Evolutionary conservation across 2,113 vertebrate genomes (phyloP).

Genomic region (Phylloscopus whistleri): DNA sequence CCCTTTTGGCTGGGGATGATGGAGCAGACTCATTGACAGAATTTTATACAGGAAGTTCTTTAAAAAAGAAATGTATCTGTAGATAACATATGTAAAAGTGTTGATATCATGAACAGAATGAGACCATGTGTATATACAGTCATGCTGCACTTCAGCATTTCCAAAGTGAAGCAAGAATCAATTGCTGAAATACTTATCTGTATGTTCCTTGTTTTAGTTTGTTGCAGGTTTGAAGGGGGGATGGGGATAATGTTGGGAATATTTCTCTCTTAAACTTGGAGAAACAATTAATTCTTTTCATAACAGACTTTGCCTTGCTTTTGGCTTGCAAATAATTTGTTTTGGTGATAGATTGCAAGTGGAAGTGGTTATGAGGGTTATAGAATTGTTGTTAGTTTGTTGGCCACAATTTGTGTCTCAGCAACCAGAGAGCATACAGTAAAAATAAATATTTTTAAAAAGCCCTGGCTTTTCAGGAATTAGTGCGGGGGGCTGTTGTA

Average conservation of each 20-base stretch:
- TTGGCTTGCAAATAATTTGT: background rate
- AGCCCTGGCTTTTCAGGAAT: background rate
- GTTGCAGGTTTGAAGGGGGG: background rate
- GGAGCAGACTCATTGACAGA: background rate
- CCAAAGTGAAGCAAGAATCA: background rate
- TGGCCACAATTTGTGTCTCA: background rate
- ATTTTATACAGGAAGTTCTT: background rate
- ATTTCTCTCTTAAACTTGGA: background rate
- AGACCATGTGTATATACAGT: background rate
- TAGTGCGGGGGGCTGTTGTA: background rate
- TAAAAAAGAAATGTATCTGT: background rate
- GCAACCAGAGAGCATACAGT: background rate
- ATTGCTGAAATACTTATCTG: background rate
- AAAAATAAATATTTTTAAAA: background rate
- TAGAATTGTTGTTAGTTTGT: background rate
- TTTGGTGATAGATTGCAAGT: background rate
- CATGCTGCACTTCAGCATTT: background rate
- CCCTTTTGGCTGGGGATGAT: accelerated
- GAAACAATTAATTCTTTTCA: background rate
- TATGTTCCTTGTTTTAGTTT: background rate
- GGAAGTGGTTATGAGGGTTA: background rate
- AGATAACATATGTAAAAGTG: background rate
- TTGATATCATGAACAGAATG: background rate
- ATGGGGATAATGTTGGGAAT: background rate
- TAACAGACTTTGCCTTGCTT: background rate